Evolutionary conservation across 2,888 invertebrate genomes (phyloP), one percentile per base, ranked within the genome.

Genomic region (Brenthis hecate): DNA sequence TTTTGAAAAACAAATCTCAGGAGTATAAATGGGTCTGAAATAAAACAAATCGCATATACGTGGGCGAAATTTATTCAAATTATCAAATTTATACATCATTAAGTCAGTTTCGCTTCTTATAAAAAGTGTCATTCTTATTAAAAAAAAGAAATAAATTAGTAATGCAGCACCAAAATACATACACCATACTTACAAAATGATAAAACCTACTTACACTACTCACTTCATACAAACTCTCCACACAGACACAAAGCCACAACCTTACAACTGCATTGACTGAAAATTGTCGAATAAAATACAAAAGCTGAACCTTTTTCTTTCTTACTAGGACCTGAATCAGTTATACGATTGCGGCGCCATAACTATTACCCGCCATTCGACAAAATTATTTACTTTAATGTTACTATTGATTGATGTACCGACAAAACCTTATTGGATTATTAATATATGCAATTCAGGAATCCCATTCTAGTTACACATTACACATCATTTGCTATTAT

Each of bases 111-210:
- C 89, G 88, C 87, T 89, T 88, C 81, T 80, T 87, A 85, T 81
- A 87, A 85, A 36, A 87, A 83, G 84, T 47, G 85, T 87, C 84
- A 82, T 84, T 82, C 79, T 81, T 85, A 87, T 80, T 86, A 83
- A 86, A 86, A 83, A 81, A 86, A 87, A 83, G 84, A 85, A 88
- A 91, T 91, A 91, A 92, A 92, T 91, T 91, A 92, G 88, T 91
- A 89, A 88, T 87, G 87, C 91, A 91, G 92, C 91, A 91, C 91
- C 92, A 90, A 89, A 88, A 90, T 88, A 88, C 87, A 88, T 86
- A 88, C 86, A 88, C 84, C 84, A 79, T 85, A 85, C 82, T 83
- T 85, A 86, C 82, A 84, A 81, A 80, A 80, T 82, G 81, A 84
- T 78, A 81, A 73, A 77, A 77, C 73, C 81, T 83, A 83, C 80